phyloP scores from a whole-genome alignment of 2,888 invertebrate genomes.

The Hydroisotoma schaefferi region DNA sequence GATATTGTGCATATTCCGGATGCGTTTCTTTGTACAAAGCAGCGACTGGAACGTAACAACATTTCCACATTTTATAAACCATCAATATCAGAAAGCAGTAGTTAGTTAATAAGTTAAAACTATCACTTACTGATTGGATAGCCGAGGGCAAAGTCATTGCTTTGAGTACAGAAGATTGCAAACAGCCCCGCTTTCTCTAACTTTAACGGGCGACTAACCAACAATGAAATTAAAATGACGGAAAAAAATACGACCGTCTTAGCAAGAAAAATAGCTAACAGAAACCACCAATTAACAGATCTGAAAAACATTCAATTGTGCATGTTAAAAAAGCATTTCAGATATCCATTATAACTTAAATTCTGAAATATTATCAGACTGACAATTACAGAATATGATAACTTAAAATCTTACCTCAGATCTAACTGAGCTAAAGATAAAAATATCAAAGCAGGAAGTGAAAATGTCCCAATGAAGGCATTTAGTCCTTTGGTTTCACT shows the following conservation, averaged over 20 bases:
- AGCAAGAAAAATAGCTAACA: constrained; percentile 77
- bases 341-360: too few species aligned
- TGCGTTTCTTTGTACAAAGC: constrained; percentile 81
- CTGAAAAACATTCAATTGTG: constrained; percentile 48
- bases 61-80: background rate
- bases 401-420: constrained; percentile 62
- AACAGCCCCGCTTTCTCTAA: constrained; percentile 82
- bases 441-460: constrained; percentile 87
- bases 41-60: constrained; percentile 59
- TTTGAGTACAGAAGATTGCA: constrained; percentile 93
- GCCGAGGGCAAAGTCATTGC: constrained; percentile 95
- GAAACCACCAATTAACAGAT: constrained; percentile 85
- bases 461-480: constrained; percentile 89
- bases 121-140: constrained; percentile 77
- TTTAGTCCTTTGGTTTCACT: constrained; percentile 84
- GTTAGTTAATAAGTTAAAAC: background rate
- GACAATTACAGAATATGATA: too few species aligned
- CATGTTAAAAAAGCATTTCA: background rate
- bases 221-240: constrained; percentile 70
- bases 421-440: constrained; percentile 80
- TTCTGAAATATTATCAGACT: too few species aligned
- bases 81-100: background rate
- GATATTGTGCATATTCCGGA: constrained; percentile 83
- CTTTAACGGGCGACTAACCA: constrained; percentile 71
- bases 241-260: constrained; percentile 80